Evolutionary conservation across 1,140 invertebrate species (phyloP).

Genomic region (Achatina immaculata): DNA sequence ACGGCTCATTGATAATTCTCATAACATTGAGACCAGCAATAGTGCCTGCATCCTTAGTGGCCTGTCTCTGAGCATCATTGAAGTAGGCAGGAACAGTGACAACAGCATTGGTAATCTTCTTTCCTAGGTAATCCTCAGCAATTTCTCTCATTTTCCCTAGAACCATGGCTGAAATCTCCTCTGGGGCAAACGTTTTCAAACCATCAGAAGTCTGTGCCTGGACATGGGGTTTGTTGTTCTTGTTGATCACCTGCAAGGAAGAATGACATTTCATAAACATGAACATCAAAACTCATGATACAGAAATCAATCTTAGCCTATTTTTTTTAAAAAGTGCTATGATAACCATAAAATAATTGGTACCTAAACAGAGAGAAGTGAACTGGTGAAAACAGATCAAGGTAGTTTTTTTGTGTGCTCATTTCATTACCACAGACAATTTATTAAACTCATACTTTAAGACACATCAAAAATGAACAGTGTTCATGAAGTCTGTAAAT

Average conservation of each 20-base stretch:
- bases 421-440: too few relatives aligned
- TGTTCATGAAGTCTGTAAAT: too few relatives aligned
- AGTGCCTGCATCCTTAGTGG: constrained; percentile 86
- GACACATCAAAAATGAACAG: too few relatives aligned
- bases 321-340: too few relatives aligned
- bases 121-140: constrained; percentile 96
- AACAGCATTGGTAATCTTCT: constrained; percentile 94
- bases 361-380: too few relatives aligned
- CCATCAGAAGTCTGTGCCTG: constrained; percentile 77
- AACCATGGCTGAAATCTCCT: constrained; percentile 99
- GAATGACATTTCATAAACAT: too few relatives aligned
- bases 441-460: too few relatives aligned
- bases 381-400: too few relatives aligned
- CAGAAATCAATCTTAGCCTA: too few relatives aligned
- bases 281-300: too few relatives aligned
- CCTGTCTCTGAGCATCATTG: constrained; percentile 98
- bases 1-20: constrained; percentile 99
- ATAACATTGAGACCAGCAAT: constrained; percentile 95
- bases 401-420: too few relatives aligned
- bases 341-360: too few relatives aligned
- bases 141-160: constrained; percentile 98
- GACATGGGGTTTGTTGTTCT: constrained; percentile 88
- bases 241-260: constrained; percentile 79
- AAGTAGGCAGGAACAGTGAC: constrained; percentile 99
- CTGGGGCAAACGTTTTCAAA: constrained; percentile 91